Base-by-base conservation (phyloP, 2,797 vertebrate species). In the Paratrypauchen microcephalus region DNA sequence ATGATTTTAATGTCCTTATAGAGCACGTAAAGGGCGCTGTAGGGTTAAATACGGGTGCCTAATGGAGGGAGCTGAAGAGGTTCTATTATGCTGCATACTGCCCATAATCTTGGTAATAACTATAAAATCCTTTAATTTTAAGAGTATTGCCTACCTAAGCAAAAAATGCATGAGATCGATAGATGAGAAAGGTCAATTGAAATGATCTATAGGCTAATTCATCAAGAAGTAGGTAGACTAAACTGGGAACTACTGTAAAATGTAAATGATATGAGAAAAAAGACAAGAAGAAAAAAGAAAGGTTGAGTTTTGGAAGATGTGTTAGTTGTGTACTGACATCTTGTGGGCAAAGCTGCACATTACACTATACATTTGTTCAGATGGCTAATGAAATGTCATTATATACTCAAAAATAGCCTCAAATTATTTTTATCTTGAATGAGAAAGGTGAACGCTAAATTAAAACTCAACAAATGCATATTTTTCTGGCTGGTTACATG, bases 291-390 rank as follows among this genome's bases (percentile, higher is more conserved):
- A n/a, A 19, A 19, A 13, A 13, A 13, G 2, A 12, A 45, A 45
- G 12, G 19, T 9, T 19, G 28, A 2, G 1, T 19, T 32, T 32
- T 36, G 23, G 13, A 26, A 60, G 24, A 21, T 54, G 57, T 21
- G 9, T 48, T 68, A 65, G 67, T 65, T 86, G 64, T 84, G 30
- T 88, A 77, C 88, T 88, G 89, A 80, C 91, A 88, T 70, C 89
- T 66, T 80, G 84, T 88, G 91, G 89, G 67, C 54, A 32, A 3
- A 21, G 1, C 0, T 0, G 6, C 16, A 68, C 65, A 57, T 76
- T 80, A 69, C 91, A 88, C 19, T 56, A 2, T 45, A 1, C 15
- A 63, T 15, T 19, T 41, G 11, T n/a, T 36, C 32, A 36, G 32
- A 36, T 9, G 8, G 7, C 9, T 6, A 26, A 58, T 26, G 8